A percentile compares a stretch with the other conserved stretches of the same genome.
These are phyloP conservation scores for Hymenopus coronatus DNA, from an alignment of 2,888 invertebrate genomes.

Conservation along the genomic window DNA sequence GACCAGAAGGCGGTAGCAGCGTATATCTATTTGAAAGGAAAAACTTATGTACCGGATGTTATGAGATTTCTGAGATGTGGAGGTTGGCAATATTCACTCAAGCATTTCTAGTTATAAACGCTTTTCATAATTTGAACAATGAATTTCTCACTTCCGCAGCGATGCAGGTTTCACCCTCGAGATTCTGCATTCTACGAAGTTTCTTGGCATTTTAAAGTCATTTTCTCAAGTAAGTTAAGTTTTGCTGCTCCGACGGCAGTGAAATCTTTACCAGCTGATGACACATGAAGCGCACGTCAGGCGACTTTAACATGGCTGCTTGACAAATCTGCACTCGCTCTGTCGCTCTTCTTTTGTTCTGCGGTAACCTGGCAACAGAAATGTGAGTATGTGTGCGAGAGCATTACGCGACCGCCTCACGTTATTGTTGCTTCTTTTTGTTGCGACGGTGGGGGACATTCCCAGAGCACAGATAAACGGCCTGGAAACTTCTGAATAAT, in stretches of 20 bases:
- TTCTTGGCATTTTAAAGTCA: neutral
- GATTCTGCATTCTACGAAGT: neutral
- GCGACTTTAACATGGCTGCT: neutral
- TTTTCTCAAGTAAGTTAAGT: neutral
- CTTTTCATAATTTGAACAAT: neutral
- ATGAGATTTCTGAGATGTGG: too few species aligned
- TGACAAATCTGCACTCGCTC: neutral
- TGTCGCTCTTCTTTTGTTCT: neutral
- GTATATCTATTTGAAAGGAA: too few species aligned
- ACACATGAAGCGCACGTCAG: neutral
- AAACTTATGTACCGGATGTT: too few species aligned
- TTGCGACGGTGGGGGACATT: neutral
- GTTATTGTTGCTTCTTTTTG: neutral
- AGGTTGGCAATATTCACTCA: too few species aligned
- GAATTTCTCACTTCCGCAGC: neutral
- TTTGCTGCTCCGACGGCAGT: neutral
- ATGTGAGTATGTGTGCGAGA: neutral
- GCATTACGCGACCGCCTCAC: neutral
- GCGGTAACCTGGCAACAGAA: neutral
- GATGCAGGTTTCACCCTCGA: neutral
- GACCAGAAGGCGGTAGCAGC: too few species aligned
- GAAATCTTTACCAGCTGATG: neutral
- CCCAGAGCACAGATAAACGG: neutral
- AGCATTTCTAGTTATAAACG: neutral
- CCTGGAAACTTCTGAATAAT: neutral